Conservation (phyloP, 2,113 vertebrate species). For the Silurus glanis region DNA sequence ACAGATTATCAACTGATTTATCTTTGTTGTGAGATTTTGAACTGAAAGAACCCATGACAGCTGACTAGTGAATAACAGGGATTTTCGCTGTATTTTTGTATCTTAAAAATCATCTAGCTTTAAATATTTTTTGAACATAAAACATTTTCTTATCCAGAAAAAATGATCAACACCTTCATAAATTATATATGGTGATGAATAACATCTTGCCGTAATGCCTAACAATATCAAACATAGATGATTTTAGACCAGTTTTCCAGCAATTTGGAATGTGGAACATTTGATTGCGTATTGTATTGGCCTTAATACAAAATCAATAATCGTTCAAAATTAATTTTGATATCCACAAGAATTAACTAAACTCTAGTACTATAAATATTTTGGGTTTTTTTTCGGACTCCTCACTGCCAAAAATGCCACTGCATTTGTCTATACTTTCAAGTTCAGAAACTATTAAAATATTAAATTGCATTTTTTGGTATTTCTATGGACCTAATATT, state of each 20-base stretch:
- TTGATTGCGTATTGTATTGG: background rate
- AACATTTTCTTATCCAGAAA: no score
- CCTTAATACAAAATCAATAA: background rate
- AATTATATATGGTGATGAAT: background rate
- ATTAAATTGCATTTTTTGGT: no score
- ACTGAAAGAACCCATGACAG: no score
- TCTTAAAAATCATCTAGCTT: background rate
- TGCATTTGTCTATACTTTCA: background rate
- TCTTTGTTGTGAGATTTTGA: no score
- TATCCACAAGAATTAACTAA: background rate
- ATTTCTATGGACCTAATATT: background rate
- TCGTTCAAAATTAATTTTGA: background rate
- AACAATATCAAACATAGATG: background rate
- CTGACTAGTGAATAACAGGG: no score
- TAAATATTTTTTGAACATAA: background rate
- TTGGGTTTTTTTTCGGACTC: background rate
- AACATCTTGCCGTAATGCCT: background rate
- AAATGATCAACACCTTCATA: background rate
- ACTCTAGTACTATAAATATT: background rate
- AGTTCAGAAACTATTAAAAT: background rate
- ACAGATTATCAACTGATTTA: no score
- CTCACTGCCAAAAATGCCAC: background rate
- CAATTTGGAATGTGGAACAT: background rate
- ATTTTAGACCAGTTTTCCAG: background rate
- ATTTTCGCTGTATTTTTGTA: background rate